Conservation (phyloP, 2,113 vertebrate species). For the Malurus alboscapulatus region DNA sequence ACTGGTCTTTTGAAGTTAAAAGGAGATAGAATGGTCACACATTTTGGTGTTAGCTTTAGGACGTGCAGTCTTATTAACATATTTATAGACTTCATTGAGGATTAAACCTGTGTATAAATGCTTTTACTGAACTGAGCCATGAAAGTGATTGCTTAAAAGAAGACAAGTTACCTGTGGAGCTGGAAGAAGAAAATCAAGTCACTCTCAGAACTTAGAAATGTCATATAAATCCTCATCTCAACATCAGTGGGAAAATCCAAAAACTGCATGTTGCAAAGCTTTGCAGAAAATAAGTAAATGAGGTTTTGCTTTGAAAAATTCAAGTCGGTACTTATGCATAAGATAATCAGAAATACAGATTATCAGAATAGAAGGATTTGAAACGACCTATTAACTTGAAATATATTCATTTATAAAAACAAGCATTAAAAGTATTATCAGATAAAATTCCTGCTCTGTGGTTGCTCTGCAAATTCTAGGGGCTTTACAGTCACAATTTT, state of each 20-base stretch:
- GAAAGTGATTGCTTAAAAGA: not conserved
- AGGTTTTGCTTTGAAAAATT: constrained; percentile 38
- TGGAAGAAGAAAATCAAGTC: constrained; percentile 28
- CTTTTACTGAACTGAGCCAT: not conserved
- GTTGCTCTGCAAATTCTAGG: not conserved
- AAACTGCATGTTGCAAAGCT: not conserved
- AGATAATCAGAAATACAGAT: constrained; percentile 27
- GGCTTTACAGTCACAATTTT: not conserved
- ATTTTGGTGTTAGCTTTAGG: not conserved
- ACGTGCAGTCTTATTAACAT: not conserved
- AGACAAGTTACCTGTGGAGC: not conserved
- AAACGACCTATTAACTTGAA: not conserved
- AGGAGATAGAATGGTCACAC: not conserved
- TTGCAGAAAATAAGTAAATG: constrained; percentile 22
- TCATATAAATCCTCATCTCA: constrained; percentile 19
- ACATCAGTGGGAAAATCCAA: not conserved
- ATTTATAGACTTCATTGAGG: not conserved
- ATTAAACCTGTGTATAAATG: constrained; percentile 15
- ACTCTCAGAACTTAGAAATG: constrained; percentile 27
- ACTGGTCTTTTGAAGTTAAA: not conserved
- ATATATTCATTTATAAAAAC: not conserved
- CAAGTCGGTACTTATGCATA: not conserved
- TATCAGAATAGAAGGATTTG: constrained; percentile 9
- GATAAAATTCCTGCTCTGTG: not conserved
- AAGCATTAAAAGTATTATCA: not conserved